Conservation (phyloP, 2,888 invertebrate species). For the Ormyrus thymus region DNA sequence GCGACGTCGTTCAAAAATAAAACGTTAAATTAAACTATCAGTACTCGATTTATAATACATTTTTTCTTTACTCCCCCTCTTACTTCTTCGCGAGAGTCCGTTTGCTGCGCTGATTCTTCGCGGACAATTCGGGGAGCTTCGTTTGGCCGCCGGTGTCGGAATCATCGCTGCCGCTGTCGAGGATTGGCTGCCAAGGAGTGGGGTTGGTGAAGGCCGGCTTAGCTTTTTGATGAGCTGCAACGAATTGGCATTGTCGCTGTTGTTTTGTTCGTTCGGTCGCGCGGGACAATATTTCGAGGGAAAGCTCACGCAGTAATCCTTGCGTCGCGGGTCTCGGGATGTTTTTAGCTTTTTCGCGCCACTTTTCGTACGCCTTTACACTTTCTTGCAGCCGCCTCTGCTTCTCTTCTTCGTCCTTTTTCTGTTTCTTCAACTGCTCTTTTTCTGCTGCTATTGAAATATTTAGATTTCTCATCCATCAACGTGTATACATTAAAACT, state of each 20-base stretch:
- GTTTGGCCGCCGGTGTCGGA: slow-evolving; percentile 27
- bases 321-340: slow-evolving; percentile 80
- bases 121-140: not conserved
- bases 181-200: slow-evolving; percentile 79
- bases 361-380: slow-evolving; percentile 79
- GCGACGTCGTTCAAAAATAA: slow-evolving; percentile 37
- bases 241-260: not conserved
- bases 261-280: too few species aligned
- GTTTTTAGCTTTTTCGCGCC: slow-evolving; percentile 80
- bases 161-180: slow-evolving; percentile 65
- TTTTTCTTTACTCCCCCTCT: not conserved
- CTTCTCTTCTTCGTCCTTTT: slow-evolving; percentile 76
- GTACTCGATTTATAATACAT: not conserved
- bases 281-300: not conserved
- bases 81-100: slow-evolving; percentile 19
- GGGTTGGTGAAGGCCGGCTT: slow-evolving; percentile 82
- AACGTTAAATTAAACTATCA: slow-evolving; percentile 24
- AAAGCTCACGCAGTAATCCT: slow-evolving; percentile 79
- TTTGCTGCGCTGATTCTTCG: slow-evolving; percentile 37
- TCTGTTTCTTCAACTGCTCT: slow-evolving; percentile 76
- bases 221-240: slow-evolving; percentile 80
- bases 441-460: slow-evolving; percentile 66
- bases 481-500: too few species aligned
- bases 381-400: slow-evolving; percentile 77
- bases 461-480: too few species aligned